Conservation (phyloP, 2,113 vertebrate species). For the Atrichornis clamosus region DNA sequence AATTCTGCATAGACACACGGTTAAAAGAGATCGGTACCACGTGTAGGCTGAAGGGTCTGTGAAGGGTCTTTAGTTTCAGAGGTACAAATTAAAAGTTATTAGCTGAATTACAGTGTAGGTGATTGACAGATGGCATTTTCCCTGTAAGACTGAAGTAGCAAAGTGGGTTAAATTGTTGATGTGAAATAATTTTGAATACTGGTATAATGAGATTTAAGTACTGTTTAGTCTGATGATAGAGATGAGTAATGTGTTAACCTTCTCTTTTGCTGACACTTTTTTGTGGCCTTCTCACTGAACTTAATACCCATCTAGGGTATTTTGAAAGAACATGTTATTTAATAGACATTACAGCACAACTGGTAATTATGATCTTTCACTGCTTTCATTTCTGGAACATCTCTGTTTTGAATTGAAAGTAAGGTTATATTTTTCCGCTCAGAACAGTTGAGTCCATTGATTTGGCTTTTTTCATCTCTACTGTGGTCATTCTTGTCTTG, state of each 20-base stretch:
- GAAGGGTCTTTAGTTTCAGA: background rate
- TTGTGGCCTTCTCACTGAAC: background rate
- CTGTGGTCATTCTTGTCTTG: background rate
- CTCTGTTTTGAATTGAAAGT: background rate
- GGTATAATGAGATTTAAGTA: background rate
- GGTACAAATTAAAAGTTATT: background rate
- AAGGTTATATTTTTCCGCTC: background rate
- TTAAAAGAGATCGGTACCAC: background rate
- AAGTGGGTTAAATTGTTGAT: background rate
- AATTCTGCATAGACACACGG: background rate
- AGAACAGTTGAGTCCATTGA: background rate
- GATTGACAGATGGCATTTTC: background rate
- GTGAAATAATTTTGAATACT: background rate
- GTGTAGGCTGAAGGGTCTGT: background rate
- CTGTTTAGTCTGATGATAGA: background rate
- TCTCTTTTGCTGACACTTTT: background rate
- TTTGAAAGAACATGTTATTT: background rate
- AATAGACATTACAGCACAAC: background rate
- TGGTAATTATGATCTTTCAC: background rate
- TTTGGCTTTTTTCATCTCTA: background rate
- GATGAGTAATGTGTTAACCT: background rate
- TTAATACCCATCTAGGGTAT: background rate
- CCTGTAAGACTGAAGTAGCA: background rate
- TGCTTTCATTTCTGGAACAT: background rate
- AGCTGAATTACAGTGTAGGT: background rate